Conservation (phyloP, 1,140 invertebrate genomes). For the Tetragnatha versicolor region DNA sequence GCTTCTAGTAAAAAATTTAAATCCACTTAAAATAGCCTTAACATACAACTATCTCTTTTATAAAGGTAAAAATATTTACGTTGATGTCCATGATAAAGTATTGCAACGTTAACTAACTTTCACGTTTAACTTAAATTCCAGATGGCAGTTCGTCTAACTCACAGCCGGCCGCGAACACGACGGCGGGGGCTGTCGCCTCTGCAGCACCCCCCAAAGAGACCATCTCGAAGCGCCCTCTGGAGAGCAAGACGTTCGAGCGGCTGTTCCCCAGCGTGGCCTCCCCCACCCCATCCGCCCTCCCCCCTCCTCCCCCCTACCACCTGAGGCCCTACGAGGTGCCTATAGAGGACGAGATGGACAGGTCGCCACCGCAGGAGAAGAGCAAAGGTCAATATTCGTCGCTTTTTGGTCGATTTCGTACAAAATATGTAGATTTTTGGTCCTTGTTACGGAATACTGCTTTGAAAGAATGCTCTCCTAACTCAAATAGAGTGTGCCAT, state of each 20-base stretch:
- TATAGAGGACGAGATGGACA: constrained; percentile 51
- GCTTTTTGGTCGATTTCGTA: no score
- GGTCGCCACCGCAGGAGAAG: constrained; percentile 32
- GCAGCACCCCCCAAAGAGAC: background rate
- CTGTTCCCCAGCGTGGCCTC: background rate
- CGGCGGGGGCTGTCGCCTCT: constrained; percentile 2
- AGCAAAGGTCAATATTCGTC: constrained; percentile 24
- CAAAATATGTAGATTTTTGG: no score
- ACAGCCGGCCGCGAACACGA: constrained; percentile 14
- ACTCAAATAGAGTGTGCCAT: no score
- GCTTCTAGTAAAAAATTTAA: no score
- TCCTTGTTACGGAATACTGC: no score
- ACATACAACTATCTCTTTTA: no score
- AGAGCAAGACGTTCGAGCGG: background rate
- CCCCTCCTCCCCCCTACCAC: background rate
- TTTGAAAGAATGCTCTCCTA: no score
- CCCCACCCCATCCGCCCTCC: background rate
- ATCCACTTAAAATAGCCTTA: no score
- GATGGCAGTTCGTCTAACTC: constrained; percentile 6
- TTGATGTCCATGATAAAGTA: no score
- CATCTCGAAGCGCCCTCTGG: background rate
- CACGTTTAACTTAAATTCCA: no score
- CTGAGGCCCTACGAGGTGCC: constrained; percentile 42
- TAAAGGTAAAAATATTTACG: no score
- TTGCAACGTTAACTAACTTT: no score